phyloP scores from a whole-genome alignment of 2,113 vertebrate genomes.

The Mus musculus region GRCm39 chr12:61535501-61536000 shows the following conservation, averaged over 20 bases:
- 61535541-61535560: not conserved
- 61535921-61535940: not conserved
- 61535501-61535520: not conserved
- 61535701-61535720: not conserved
- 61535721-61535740: not conserved
- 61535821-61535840: not conserved
- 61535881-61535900: not conserved
- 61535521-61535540: slow-evolving; percentile 24
- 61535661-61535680: not conserved
- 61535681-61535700: not conserved
- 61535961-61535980: not conserved
- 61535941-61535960: not conserved
- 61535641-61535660: not conserved
- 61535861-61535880: not conserved
- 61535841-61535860: not conserved
- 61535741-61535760: not conserved
- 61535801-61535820: not conserved
- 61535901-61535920: not conserved
- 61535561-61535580: not conserved
- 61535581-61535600: slow-evolving; percentile 3
- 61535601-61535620: slow-evolving; percentile 11
- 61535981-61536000: not conserved
- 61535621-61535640: slow-evolving; percentile 11
- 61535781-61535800: not conserved
- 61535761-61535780: not conserved